Evolutionary conservation across 2,113 vertebrate genomes (phyloP).

Genomic region (Sander vitreus): DNA sequence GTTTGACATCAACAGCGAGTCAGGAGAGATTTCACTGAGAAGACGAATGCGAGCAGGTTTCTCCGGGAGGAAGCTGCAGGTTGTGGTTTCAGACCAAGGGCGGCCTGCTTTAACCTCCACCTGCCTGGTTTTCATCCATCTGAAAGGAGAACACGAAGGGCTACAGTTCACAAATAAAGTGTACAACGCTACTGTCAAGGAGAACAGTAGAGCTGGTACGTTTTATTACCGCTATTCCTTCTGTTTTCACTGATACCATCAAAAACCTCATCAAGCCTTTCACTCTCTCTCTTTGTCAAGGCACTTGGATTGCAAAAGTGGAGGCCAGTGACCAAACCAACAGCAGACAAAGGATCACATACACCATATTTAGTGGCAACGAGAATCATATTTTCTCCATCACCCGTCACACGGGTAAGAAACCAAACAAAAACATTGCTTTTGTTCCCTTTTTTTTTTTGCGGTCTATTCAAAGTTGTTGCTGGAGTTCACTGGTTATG

Average conservation of each 20-base stretch:
- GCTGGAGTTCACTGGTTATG: neutral
- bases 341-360: conserved; percentile 80
- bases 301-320: conserved; percentile 88
- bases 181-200: conserved; percentile 85
- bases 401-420: conserved; percentile 86
- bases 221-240: neutral
- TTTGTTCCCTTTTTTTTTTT: neutral
- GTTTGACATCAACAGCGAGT: conserved; percentile 83
- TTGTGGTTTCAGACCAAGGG: conserved; percentile 88
- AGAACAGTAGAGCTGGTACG: conserved; percentile 90
- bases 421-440: neutral
- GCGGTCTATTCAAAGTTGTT: neutral
- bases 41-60: conserved; percentile 72
- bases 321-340: conserved; percentile 80
- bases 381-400: conserved; percentile 87
- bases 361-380: conserved; percentile 88
- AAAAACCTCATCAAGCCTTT: neutral
- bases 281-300: conserved; percentile 71
- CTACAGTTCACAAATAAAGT: conserved; percentile 86
- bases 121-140: conserved; percentile 88
- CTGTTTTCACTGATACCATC: neutral
- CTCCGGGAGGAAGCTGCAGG: conserved; percentile 83
- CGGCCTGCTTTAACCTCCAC: conserved; percentile 81
- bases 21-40: conserved; percentile 88
- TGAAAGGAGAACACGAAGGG: conserved; percentile 80